Evolutionary conservation across 2,888 invertebrate species (phyloP).

Genomic region (Polyploca ridens): DNA sequence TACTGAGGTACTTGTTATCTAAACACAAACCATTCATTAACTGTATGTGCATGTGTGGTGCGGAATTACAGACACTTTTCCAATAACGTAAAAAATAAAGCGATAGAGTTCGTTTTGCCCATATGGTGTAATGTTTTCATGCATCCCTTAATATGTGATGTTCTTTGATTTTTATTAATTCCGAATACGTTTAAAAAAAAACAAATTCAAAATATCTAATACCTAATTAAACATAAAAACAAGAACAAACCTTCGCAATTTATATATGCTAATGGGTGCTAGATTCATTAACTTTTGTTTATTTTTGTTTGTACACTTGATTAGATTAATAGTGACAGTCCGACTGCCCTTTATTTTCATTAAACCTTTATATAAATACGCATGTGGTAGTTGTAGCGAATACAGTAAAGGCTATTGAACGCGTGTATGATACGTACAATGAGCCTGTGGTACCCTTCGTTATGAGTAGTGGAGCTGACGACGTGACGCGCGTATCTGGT

Average conservation of each 20-base stretch:
- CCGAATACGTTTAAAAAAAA: no score
- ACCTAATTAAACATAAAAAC: no score
- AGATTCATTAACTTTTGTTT: neutral
- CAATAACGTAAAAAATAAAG: neutral
- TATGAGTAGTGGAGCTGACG: slow-evolving; percentile 54
- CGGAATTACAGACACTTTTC: neutral
- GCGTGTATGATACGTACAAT: slow-evolving; percentile 20
- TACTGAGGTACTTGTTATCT: neutral
- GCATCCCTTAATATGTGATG: no score
- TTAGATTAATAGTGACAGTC: neutral
- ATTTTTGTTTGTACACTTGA: no score
- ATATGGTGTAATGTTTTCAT: neutral
- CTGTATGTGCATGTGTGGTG: slow-evolving; percentile 7
- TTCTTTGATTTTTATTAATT: no score
- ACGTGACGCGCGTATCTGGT: slow-evolving; percentile 68
- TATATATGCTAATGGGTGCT: neutral
- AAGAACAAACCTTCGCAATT: no score
- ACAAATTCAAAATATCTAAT: no score
- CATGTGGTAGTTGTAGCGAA: neutral
- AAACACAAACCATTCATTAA: neutral
- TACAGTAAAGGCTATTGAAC: neutral
- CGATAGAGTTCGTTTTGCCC: neutral
- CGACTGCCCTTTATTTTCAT: neutral
- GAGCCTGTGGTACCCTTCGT: slow-evolving; percentile 30
- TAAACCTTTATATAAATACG: neutral